Evolutionary conservation across 2,797 vertebrate species (phyloP).

Genomic region (Coranthus polyacanthus): DNA sequence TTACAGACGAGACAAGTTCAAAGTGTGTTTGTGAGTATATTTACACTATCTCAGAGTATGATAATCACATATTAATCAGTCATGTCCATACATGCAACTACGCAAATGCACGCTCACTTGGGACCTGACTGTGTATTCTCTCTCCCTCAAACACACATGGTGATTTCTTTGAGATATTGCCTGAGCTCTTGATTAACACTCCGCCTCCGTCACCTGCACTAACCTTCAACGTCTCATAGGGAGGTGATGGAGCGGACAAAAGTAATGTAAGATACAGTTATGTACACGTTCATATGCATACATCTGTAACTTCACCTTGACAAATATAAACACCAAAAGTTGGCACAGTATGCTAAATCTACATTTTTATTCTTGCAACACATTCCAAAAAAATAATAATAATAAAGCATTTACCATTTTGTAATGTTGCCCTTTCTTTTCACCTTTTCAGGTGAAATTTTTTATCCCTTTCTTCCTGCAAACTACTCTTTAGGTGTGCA

Average conservation of each 20-base stretch:
- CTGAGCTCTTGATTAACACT: slow-evolving; percentile 66
- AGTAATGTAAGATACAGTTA: slow-evolving; percentile 3
- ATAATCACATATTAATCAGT: slow-evolving; percentile 52
- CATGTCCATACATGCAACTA: slow-evolving; percentile 9
- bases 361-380: too few species aligned
- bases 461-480: too few species aligned
- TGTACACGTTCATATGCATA: slow-evolving; percentile 24
- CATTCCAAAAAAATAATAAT: too few species aligned
- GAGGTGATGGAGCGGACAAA: slow-evolving; percentile 56
- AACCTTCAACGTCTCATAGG: slow-evolving; percentile 48
- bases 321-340: slow-evolving; percentile 5
- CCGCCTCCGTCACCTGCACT: slow-evolving; percentile 50
- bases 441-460: too few species aligned
- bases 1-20: slow-evolving; percentile 17
- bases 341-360: too few species aligned
- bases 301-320: neutral
- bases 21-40: neutral
- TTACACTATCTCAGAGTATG: neutral
- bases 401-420: too few species aligned
- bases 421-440: too few species aligned
- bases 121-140: slow-evolving; percentile 19
- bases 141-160: slow-evolving; percentile 9
- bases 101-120: slow-evolving; percentile 29
- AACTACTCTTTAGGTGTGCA: too few species aligned
- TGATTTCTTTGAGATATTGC: slow-evolving; percentile 31